Evolutionary conservation across 2,113 vertebrate genomes (phyloP).

Genomic region (Myrmophylax atrothorax): DNA sequence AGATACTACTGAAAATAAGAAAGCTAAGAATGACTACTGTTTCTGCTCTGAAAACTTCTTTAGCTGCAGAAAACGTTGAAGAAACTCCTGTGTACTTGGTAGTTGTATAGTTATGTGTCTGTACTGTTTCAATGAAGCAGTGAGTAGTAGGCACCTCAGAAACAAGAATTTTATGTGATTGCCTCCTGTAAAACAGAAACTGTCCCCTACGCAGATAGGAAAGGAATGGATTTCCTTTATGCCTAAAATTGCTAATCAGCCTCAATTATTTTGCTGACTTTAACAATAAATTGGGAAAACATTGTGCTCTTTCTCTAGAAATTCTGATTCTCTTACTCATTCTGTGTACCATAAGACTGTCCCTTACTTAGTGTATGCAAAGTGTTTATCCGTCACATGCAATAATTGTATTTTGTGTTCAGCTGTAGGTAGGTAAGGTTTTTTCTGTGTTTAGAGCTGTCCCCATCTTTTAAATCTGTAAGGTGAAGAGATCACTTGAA

Average conservation of each 20-base stretch:
- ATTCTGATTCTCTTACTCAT: not conserved
- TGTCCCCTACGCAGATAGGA: accelerated
- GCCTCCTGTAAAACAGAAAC: not conserved
- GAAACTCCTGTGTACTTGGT: not conserved
- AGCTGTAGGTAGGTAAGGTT: not conserved
- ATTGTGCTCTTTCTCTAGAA: not conserved
- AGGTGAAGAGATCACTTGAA: not conserved
- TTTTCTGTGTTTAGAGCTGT: not conserved
- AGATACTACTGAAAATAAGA: not conserved
- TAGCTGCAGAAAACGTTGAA: not conserved
- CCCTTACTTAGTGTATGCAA: not conserved
- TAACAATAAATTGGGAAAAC: not conserved
- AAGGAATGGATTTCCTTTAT: not conserved
- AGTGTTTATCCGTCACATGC: not conserved
- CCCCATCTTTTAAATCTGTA: not conserved
- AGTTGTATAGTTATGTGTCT: not conserved
- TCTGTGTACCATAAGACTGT: not conserved
- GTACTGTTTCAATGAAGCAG: not conserved
- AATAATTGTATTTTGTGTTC: not conserved
- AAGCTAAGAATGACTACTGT: not conserved
- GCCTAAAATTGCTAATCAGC: not conserved
- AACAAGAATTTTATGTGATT: not conserved
- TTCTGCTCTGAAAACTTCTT: not conserved
- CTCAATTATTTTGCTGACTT: not conserved
- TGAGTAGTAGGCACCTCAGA: not conserved